phyloP scores from a whole-genome alignment of 2,888 invertebrate species.

The Matsumyia berberina region DNA sequence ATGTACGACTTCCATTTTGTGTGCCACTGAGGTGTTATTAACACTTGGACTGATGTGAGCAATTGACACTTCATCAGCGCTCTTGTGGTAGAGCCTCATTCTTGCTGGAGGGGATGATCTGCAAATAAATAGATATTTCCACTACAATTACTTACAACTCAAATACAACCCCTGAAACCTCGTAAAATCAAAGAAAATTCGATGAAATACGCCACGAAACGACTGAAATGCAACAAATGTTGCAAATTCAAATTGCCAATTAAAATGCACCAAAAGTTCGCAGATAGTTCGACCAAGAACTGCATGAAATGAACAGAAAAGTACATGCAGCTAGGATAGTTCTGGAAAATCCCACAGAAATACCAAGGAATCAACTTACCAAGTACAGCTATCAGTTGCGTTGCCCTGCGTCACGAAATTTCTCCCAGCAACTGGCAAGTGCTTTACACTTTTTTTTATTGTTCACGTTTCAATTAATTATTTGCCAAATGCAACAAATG shows the following conservation, averaged over 20 bases:
- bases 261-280: too few species aligned
- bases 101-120: conserved; percentile 31
- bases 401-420: conserved; percentile 4
- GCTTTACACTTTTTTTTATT: not conserved
- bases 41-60: not conserved
- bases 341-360: conserved; percentile 11
- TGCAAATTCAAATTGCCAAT: conserved; percentile 12
- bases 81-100: conserved; percentile 41
- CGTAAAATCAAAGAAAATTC: not conserved
- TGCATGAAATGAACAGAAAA: not conserved
- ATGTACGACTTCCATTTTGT: conserved; percentile 59
- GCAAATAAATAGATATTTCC: conserved; percentile 29
- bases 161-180: not conserved
- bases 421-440: not conserved
- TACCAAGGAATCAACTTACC: conserved; percentile 24
- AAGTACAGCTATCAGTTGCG: conserved; percentile 7
- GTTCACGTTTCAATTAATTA: not conserved
- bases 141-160: not conserved
- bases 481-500: conserved; percentile 1
- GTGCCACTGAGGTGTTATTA: conserved; percentile 21
- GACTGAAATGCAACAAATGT: conserved; percentile 7
- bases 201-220: not conserved
- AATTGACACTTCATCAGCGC: conserved; percentile 41
- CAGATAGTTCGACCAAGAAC: not conserved
- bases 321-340: not conserved